A percentile compares a stretch with the other conserved stretches of the same genome.
These are phyloP conservation scores for Odobenus rosmarus DNA, from an alignment of 2,113 vertebrate genomes.

Conservation along the genomic window DNA sequence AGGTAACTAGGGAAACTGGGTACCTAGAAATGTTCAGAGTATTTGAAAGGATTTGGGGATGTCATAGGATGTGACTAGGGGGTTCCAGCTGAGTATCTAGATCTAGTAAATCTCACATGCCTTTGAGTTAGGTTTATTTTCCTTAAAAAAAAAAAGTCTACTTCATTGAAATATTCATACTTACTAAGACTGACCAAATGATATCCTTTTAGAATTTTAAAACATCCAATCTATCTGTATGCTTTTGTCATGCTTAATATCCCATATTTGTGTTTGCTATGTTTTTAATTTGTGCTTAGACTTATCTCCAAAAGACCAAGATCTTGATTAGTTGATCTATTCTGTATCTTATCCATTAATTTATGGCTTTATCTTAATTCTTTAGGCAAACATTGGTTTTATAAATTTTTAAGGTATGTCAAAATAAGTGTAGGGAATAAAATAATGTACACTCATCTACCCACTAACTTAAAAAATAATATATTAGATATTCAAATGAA, in stretches of 20 bases:
- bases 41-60: neutral
- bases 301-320: neutral
- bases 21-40: neutral
- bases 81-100: neutral
- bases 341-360: neutral
- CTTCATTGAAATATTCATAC: neutral
- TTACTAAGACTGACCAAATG: neutral
- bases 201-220: neutral
- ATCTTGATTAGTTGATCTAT: neutral
- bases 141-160: neutral
- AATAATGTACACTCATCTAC: neutral
- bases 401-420: neutral
- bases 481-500: neutral
- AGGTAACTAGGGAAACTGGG: neutral
- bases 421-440: conserved; percentile 4
- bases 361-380: neutral
- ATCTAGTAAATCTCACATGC: neutral
- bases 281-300: neutral
- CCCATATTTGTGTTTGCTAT: neutral
- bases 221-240: neutral
- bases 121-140: neutral
- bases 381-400: neutral
- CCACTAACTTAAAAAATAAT: neutral
- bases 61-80: no score
- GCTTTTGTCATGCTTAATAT: neutral